Evolutionary conservation across 2,113 vertebrate genomes (phyloP).

Genomic region (Aspiorhynchus laticeps): DNA sequence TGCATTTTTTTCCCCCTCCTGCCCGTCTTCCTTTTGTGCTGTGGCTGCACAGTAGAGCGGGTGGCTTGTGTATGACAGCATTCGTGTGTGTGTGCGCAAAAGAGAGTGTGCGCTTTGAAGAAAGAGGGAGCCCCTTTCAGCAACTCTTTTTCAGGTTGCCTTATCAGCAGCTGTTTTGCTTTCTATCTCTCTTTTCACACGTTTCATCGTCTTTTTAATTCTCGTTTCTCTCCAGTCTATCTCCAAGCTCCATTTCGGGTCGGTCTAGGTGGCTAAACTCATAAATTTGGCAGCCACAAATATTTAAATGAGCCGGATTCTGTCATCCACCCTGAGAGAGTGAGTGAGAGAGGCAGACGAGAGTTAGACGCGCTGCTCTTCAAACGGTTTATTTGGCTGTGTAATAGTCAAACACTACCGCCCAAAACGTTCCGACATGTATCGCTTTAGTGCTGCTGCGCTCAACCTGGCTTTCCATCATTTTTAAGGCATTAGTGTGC

Average conservation of each 20-base stretch:
- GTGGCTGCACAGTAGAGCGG: constrained; percentile 61
- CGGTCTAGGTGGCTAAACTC: constrained; percentile 34
- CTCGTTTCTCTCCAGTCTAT: constrained; percentile 16
- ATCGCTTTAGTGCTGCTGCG: not conserved
- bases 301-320: constrained; percentile 29
- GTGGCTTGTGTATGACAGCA: constrained; percentile 45
- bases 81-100: constrained; percentile 30
- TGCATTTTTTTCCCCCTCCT: constrained; percentile 37
- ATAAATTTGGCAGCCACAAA: constrained; percentile 33
- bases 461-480: constrained; percentile 1
- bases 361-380: not conserved
- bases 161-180: constrained; percentile 58
- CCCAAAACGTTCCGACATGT: not conserved
- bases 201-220: not conserved
- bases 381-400: constrained; percentile 19
- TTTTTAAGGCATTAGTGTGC: not conserved
- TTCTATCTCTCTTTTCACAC: constrained; percentile 27
- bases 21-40: constrained; percentile 55
- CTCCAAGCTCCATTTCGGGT: constrained; percentile 22
- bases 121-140: constrained; percentile 55
- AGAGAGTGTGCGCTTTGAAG: constrained; percentile 41
- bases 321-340: not conserved
- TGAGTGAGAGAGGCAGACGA: not conserved
- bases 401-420: not conserved
- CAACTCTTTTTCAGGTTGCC: constrained; percentile 48